Evolutionary conservation across 2,113 vertebrate genomes (phyloP), one percentile per base, ranked within the genome.

Genomic region (Physeter macrocephalus): DNA sequence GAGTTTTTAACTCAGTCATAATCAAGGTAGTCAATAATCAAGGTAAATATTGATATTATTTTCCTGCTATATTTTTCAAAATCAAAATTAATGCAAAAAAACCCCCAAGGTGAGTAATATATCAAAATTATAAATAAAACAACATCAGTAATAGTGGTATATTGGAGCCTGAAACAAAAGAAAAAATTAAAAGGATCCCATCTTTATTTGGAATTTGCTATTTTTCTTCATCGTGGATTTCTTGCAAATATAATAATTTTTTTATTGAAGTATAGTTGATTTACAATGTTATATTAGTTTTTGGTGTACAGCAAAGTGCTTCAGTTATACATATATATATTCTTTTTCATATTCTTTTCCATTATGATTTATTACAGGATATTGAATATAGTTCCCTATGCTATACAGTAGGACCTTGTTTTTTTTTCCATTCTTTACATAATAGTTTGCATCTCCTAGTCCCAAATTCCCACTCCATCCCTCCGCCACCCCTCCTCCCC

Each of bases 131-230:
- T 39, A 27, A 57, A 27, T 80, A 57, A 80, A 39, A 36, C 34
- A 57, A 2, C 0, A 25, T 57, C 21, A 57, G 49, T 78, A 52
- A 5, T 0, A 36, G 18, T 71, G 10, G 1, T 5, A 15, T 23
- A 57, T 1, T 49, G 34, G n/a, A 81, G 23, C 0, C 12, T 41
- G 5, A 67, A 72, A 72, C 18, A 84, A 25, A 74, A 31, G 52
- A 89, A 20, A 69, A 20, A 62, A 15, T 49, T 61, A 81, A 85
- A 57, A 4, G 18, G 11, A 90, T 34, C 1, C n/a, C 14, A 43
- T 72, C 12, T 93, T n/a, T 82, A 54, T 82, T 67, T 75, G 14
- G 31, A 82, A 78, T 54, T 61, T 82, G 8, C n/a, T 82, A 1
- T 43, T 39, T 61, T 82, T 62, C n/a, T 61, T 71, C 12, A 80